Evolutionary conservation across 2,888 invertebrate species (phyloP).

Genomic region (Tridacna crocea): DNA sequence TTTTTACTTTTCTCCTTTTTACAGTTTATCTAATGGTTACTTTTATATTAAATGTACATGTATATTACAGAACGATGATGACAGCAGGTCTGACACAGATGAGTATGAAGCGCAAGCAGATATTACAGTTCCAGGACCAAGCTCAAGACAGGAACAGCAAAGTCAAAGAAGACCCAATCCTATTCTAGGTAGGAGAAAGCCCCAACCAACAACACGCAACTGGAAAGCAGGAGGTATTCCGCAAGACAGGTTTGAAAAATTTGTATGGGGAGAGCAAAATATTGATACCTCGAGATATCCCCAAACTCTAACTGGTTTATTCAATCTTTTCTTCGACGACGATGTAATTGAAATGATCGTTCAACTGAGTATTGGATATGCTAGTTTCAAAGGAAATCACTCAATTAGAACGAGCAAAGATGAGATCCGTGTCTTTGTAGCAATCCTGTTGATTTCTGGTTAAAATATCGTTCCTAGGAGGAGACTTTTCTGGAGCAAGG

Average conservation of each 20-base stretch:
- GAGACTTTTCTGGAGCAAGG: no score
- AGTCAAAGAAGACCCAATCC: not conserved
- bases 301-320: no score
- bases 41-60: no score
- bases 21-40: not conserved
- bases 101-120: not conserved
- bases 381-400: no score
- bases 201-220: not conserved
- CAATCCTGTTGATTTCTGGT: no score
- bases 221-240: not conserved
- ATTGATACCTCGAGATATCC: no score
- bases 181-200: conserved; percentile 1
- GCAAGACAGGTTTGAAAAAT: not conserved
- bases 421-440: no score
- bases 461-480: no score
- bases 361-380: no score
- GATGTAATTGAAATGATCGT: no score
- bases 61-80: not conserved
- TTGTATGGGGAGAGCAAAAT: not conserved
- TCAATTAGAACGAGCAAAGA: no score
- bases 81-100: not conserved
- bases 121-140: not conserved
- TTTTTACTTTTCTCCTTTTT: not conserved
- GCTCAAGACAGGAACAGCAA: not conserved
- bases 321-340: no score